Evolutionary conservation across 1,140 invertebrate species (phyloP), one percentile per base, ranked within the genome.

Genomic region (Saccostrea glomerata): DNA sequence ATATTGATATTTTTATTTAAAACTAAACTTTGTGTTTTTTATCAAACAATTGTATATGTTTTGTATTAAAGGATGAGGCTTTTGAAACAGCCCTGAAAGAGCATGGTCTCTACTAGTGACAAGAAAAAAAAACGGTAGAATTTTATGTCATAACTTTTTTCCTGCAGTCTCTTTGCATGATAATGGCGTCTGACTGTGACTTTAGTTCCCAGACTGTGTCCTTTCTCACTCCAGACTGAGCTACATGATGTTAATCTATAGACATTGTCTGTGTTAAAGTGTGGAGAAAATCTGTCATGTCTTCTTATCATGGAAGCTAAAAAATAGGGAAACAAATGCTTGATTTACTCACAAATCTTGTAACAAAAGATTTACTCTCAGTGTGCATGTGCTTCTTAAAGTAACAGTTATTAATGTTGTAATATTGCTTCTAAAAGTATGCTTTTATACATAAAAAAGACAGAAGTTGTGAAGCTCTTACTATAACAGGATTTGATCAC

Each of bases 51-150:
- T 47, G 9, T 47, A 9, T 47, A 47, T 77, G 15, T 77, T 77
- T 77, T 77, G 25, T 77, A 77, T 77, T 77, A 36, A 94, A 95
- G 95, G 95, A 95, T 91, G 95, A 95, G 89, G 93, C 94, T 87
- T 92, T 95, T 91, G 94, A 95, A 90, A 92, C 91, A 60, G 93
- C 94, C 63, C 92, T 95, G 58, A 92, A 93, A 92, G 95, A 95
- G 89, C 94, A 95, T 92, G 95, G 95, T 87, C 93, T 95, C 47
- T 86, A 82, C 70, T 89, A 87, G 73, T 25, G 83, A 36, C 55
- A 12, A 36, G 40, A 73, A 47, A 47, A 47, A 47, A 47, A 25
- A 77, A 77, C 70, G 82, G 82, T 84, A 55, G 40, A 54, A 56
- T 20, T 55, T 84, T 55, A 84, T 30, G 20, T 82, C 82, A 12